Evolutionary conservation across 1,140 invertebrate genomes (phyloP).

Genomic region (Bilobella aurantiaca): DNA sequence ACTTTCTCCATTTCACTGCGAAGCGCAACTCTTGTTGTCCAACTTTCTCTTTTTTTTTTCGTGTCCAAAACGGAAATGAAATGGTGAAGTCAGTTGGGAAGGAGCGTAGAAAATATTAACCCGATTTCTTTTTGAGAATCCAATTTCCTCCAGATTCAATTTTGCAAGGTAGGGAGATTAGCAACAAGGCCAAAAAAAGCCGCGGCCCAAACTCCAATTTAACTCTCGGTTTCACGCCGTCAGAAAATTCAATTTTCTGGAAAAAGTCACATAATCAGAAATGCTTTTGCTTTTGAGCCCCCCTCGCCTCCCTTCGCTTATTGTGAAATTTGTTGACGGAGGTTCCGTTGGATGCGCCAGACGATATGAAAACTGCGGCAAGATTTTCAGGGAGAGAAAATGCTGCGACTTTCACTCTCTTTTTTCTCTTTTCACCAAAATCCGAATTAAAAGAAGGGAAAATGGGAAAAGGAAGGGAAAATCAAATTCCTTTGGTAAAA

Average conservation of each 20-base stretch:
- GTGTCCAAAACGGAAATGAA: neutral
- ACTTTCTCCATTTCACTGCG: neutral
- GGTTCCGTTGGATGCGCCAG: neutral
- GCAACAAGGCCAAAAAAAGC: too few relatives aligned
- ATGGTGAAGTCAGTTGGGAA: neutral
- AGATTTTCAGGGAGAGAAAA: too few relatives aligned
- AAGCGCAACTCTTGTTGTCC: neutral
- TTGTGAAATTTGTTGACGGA: conserved; percentile 8
- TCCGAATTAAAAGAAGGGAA: neutral
- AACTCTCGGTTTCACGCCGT: neutral
- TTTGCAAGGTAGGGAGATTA: conserved; percentile 1
- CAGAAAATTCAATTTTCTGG: conserved; percentile 4
- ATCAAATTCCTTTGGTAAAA: neutral
- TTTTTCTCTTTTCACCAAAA: neutral
- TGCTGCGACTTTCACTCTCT: too few relatives aligned
- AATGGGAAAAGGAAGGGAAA: neutral
- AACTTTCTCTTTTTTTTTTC: neutral
- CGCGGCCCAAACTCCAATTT: too few relatives aligned
- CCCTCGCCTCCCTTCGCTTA: neutral
- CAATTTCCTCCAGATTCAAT: neutral
- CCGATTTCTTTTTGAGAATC: neutral
- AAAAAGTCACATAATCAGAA: conserved; percentile 5
- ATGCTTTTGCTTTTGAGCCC: neutral
- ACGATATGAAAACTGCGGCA: neutral
- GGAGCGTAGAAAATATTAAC: neutral